Conservation (phyloP, 2,888 invertebrate genomes). For the Argyresthia goedartella region DNA sequence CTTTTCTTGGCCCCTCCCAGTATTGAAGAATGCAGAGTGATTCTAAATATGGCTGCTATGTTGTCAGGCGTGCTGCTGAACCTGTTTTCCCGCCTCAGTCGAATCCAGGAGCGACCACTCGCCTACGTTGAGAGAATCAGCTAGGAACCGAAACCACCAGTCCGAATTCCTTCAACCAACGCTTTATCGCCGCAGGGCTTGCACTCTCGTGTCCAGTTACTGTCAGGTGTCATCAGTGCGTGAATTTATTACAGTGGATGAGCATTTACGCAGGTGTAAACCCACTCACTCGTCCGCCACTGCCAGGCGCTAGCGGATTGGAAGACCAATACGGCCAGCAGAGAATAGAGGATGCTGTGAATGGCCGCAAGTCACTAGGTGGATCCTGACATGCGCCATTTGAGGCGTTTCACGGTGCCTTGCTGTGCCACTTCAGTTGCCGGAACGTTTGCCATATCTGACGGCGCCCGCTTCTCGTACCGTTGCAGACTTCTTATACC, state of each 20-base stretch:
- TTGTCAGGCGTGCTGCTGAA: conserved; percentile 11
- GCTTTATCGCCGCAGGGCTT: conserved; percentile 13
- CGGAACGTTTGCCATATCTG: no score
- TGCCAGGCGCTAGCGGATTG: no score
- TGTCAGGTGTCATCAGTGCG: conserved; percentile 12
- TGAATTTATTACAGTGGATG: conserved; percentile 11
- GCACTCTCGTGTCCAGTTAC: conserved; percentile 1
- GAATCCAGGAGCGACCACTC: conserved; percentile 15
- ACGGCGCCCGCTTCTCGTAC: no score
- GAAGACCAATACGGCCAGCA: no score
- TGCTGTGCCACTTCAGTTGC: no score
- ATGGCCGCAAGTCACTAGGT: no score
- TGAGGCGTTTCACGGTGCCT: no score
- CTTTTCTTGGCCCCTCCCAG: conserved; percentile 10
- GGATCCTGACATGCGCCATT: no score
- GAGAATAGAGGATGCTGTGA: no score
- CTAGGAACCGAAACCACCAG: conserved; percentile 12
- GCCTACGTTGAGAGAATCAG: conserved; percentile 16
- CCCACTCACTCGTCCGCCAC: neutral
- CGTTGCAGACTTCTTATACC: no score
- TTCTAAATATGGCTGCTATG: conserved; percentile 13
- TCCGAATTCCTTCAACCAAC: conserved; percentile 10
- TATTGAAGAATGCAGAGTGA: conserved; percentile 11
- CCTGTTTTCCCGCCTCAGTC: conserved; percentile 11
- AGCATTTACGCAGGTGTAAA: conserved; percentile 10